Conservation (phyloP, 1,140 invertebrate genomes). For the Musca domestica region DNA sequence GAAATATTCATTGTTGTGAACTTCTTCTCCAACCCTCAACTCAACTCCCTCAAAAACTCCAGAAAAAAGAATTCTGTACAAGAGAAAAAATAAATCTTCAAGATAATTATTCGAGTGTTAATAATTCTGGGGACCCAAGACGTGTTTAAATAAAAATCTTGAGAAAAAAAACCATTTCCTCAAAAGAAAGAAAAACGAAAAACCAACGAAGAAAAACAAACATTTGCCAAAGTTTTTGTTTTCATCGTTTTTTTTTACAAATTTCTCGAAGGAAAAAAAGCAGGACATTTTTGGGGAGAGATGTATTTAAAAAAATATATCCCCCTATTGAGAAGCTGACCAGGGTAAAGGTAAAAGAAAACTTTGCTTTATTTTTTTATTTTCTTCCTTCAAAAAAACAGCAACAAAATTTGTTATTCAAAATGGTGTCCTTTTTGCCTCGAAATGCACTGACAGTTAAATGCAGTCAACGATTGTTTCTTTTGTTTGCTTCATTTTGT, state of each 20-base stretch:
- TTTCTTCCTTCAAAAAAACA: too few species aligned
- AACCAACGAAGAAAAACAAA: background rate
- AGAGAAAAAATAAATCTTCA: too few species aligned
- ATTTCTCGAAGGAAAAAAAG: background rate
- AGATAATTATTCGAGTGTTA: slow-evolving; percentile 16
- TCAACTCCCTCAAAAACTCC: too few species aligned
- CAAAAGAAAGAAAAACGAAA: too few species aligned
- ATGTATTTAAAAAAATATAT: background rate
- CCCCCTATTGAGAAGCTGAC: background rate
- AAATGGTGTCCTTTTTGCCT: slow-evolving; percentile 14
- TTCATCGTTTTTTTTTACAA: too few species aligned
- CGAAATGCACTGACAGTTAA: slow-evolving; percentile 16
- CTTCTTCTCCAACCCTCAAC: too few species aligned
- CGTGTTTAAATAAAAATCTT: background rate
- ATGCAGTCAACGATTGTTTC: slow-evolving; percentile 10
- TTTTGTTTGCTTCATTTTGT: too few species aligned
- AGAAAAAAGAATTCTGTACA: too few species aligned
- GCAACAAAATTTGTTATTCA: slow-evolving; percentile 20
- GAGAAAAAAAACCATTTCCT: background rate
- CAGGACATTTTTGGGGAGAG: background rate
- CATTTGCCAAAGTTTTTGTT: background rate
- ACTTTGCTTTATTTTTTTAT: background rate
- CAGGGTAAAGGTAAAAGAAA: slow-evolving; percentile 7
- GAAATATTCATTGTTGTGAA: too few species aligned
- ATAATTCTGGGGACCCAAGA: slow-evolving; percentile 11